These are phyloP conservation scores for Agriopis leucophaearia DNA, from an alignment of 2,888 invertebrate species.

Conservation along the genomic window DNA sequence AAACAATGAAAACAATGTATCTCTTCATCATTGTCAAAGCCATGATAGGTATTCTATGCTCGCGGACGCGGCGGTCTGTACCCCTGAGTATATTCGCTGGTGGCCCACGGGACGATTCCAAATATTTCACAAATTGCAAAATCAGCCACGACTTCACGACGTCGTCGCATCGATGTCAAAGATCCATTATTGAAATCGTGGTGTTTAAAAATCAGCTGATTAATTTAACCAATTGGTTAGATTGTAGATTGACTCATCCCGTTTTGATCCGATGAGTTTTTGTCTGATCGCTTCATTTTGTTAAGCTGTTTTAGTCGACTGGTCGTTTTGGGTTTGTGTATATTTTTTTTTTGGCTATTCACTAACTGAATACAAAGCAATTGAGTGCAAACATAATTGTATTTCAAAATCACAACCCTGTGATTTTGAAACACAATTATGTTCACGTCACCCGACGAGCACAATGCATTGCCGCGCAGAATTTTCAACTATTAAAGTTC, in stretches of 20 bases:
- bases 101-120: constrained; percentile 76
- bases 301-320: constrained; percentile 1
- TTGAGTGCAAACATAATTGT: no score
- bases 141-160: constrained; percentile 70
- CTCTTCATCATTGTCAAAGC: constrained; percentile 41
- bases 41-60: constrained; percentile 48
- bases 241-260: constrained; percentile 18
- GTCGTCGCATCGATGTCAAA: constrained; percentile 49
- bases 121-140: constrained; percentile 83
- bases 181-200: constrained; percentile 42
- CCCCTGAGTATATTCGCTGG: constrained; percentile 65
- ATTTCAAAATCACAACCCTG: no score
- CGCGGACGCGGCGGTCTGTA: constrained; percentile 52
- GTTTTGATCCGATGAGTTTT: constrained; percentile 11
- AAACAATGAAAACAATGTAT: constrained; percentile 38
- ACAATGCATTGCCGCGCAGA: no score
- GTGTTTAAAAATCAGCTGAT: constrained; percentile 41
- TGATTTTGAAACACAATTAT: no score
- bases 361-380: no score
- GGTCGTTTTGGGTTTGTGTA: not conserved
- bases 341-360: not conserved
- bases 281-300: constrained; percentile 19
- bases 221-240: constrained; percentile 30
- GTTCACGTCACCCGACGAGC: no score
- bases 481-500: no score